Evolutionary conservation across 2,113 vertebrate species (phyloP).

Genomic region (Semicossyphus pulcher): DNA sequence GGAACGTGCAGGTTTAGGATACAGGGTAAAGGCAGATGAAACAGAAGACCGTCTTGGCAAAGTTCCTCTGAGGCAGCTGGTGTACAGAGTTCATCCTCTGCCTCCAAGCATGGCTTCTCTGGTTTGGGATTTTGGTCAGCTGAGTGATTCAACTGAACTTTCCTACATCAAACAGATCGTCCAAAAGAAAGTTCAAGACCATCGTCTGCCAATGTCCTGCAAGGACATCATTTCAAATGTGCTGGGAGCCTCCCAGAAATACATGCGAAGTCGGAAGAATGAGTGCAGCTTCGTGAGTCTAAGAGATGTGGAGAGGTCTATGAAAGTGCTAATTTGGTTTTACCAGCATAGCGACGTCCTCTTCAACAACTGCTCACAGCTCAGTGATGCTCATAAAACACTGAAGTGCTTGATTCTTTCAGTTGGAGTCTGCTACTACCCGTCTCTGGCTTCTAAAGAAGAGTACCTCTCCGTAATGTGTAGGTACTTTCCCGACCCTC

Average conservation of each 20-base stretch:
- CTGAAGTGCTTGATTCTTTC: constrained; percentile 81
- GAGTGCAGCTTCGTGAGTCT: constrained; percentile 88
- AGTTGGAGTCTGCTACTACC: constrained; percentile 84
- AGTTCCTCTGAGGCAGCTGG: constrained; percentile 84
- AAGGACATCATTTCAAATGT: constrained; percentile 70
- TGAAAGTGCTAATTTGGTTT: constrained; percentile 84
- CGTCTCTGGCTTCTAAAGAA: constrained; percentile 77
- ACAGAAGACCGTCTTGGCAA: constrained; percentile 83
- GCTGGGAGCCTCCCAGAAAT: constrained; percentile 81
- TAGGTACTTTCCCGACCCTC: constrained; percentile 63
- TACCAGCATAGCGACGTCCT: constrained; percentile 69
- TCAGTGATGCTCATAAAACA: constrained; percentile 19
- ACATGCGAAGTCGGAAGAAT: constrained; percentile 76
- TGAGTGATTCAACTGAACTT: constrained; percentile 81
- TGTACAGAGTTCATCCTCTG: constrained; percentile 85
- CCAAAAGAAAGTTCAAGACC: constrained; percentile 63
- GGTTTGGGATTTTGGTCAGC: constrained; percentile 87
- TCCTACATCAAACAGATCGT: constrained; percentile 85
- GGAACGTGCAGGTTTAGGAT: constrained; percentile 85
- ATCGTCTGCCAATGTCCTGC: constrained; percentile 57
- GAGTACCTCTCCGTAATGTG: constrained; percentile 74
- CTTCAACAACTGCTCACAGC: constrained; percentile 15
- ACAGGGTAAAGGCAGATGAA: constrained; percentile 82
- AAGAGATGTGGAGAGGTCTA: constrained; percentile 85
- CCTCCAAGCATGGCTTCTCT: constrained; percentile 86